These are phyloP conservation scores for Dipodomys ordii DNA, from an alignment of 2,113 vertebrate genomes.

Conservation along the genomic window DNA sequence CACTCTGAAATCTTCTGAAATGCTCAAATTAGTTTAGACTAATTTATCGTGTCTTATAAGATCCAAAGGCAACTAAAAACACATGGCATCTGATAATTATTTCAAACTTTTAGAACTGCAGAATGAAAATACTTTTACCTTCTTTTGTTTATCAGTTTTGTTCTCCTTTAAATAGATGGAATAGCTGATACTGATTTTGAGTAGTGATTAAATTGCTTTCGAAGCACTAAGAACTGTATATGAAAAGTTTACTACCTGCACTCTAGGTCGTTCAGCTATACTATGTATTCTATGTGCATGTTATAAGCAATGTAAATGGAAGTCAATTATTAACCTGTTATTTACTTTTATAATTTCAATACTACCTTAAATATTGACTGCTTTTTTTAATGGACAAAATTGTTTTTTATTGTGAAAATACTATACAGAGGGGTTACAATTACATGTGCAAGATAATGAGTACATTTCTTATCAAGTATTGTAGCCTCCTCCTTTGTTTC, in stretches of 20 bases:
- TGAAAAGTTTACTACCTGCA: background rate
- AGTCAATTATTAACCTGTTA: background rate
- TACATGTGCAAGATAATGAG: too few species aligned
- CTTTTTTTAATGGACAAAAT: background rate
- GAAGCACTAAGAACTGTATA: background rate
- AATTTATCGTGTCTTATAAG: background rate
- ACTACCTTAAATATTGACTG: background rate
- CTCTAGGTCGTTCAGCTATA: background rate
- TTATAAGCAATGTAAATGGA: background rate
- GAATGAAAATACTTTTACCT: background rate
- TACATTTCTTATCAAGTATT: too few species aligned
- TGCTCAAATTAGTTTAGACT: background rate
- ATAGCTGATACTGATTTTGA: background rate
- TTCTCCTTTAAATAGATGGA: background rate
- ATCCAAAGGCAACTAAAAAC: background rate
- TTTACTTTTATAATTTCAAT: conserved; percentile 10
- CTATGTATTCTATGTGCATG: background rate
- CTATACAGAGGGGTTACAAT: too few species aligned
- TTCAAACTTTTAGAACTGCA: background rate
- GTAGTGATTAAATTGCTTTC: background rate
- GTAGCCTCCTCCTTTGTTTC: too few species aligned
- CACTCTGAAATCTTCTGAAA: background rate
- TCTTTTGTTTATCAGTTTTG: background rate
- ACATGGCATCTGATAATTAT: background rate
- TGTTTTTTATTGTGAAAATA: too few species aligned